Conservation (phyloP, 1,140 invertebrate species). For the Drosophila bipectinata region DNA sequence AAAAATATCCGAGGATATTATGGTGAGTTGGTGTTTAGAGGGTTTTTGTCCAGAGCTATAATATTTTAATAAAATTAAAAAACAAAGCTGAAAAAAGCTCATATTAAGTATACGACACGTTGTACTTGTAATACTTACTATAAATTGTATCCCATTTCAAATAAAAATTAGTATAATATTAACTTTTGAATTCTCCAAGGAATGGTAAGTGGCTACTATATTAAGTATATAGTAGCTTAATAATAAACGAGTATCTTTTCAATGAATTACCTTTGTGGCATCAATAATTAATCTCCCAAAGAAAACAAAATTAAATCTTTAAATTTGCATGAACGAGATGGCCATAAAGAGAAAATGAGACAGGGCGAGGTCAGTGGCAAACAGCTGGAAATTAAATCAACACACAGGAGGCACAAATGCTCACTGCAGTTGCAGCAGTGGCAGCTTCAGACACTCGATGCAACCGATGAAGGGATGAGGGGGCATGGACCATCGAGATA, state of each 20-base stretch:
- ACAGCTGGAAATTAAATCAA: constrained; percentile 37
- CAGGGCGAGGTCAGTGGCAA: constrained; percentile 26
- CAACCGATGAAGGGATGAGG: constrained; percentile 6
- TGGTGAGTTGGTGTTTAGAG: constrained; percentile 20
- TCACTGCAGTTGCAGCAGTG: constrained; percentile 23
- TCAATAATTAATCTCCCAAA: constrained; percentile 11
- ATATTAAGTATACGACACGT: not conserved
- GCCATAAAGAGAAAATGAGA: constrained; percentile 3
- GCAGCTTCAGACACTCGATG: constrained; percentile 23
- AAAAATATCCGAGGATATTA: constrained; percentile 50
- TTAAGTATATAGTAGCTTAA: not conserved
- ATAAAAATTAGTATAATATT: not conserved
- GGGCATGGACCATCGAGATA: constrained; percentile 33
- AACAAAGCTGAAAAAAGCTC: not conserved
- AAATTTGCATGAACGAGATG: constrained; percentile 6
- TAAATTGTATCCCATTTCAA: not conserved
- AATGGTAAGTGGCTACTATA: constrained; percentile 1
- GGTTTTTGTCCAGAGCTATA: too few relatives aligned
- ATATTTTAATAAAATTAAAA: not conserved
- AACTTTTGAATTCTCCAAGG: constrained; percentile 2
- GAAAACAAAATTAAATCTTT: constrained; percentile 21
- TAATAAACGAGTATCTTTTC: not conserved
- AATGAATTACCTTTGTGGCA: constrained; percentile 8
- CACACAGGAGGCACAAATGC: constrained; percentile 9
- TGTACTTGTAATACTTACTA: not conserved